Evolutionary conservation across 2,113 vertebrate species (phyloP).

Genomic region (Athene noctua): DNA sequence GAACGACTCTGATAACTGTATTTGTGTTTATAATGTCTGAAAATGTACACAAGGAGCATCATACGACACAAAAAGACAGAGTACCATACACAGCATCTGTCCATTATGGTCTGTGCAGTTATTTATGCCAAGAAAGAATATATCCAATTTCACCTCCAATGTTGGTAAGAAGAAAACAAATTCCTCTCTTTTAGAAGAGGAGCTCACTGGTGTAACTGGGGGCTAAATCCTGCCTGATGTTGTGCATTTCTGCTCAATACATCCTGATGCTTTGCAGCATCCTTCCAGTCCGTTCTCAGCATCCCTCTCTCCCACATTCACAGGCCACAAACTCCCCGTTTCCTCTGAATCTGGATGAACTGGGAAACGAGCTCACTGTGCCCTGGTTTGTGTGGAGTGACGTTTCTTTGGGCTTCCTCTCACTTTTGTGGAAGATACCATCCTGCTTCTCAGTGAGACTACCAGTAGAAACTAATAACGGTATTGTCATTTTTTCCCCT

Average conservation of each 20-base stretch:
- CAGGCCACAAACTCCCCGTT: not conserved
- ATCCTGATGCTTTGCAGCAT: not conserved
- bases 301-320: not conserved
- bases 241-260: not conserved
- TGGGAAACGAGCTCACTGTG: not conserved
- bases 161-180: not conserved
- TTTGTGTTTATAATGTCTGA: not conserved
- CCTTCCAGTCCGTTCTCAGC: not conserved
- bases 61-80: not conserved
- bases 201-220: not conserved
- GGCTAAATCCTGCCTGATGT: not conserved
- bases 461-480: fast-evolving
- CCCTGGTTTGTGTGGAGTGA: fast-evolving
- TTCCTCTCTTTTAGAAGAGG: not conserved
- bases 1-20: not conserved
- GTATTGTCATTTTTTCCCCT: no score
- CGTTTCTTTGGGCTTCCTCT: not conserved
- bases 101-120: not conserved
- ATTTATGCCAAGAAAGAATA: not conserved
- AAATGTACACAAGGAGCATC: not conserved
- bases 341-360: not conserved
- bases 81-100: not conserved
- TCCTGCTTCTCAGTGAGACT: not conserved
- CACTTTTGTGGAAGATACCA: not conserved
- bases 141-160: not conserved